Evolutionary conservation across 2,888 invertebrate species (phyloP).

Genomic region (Chrysolina haemoptera): DNA sequence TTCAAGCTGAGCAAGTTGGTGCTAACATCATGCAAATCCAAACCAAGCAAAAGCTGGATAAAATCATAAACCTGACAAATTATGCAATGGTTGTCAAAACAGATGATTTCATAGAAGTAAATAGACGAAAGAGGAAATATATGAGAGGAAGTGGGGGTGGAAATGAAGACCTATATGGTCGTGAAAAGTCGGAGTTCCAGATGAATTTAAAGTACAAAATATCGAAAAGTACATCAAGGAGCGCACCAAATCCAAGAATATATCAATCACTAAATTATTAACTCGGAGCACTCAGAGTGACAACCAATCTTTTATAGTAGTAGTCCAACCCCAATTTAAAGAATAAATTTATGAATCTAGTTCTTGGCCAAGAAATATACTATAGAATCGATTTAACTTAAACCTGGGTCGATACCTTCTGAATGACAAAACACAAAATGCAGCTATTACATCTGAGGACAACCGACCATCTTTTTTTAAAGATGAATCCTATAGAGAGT

Average conservation of each 20-base stretch:
- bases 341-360: slow-evolving; percentile 20
- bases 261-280: neutral
- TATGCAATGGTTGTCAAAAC: slow-evolving; percentile 9
- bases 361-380: slow-evolving; percentile 12
- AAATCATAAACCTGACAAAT: slow-evolving; percentile 12
- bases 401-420: slow-evolving; percentile 17
- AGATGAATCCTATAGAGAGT: neutral
- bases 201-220: slow-evolving; percentile 4
- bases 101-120: neutral
- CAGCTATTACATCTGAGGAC: neutral
- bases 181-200: slow-evolving; percentile 21
- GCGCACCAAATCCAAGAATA: slow-evolving; percentile 20
- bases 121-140: slow-evolving; percentile 6
- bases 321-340: slow-evolving; percentile 19
- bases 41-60: neutral
- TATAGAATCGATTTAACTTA: slow-evolving; percentile 16
- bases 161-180: neutral
- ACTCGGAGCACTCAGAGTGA: slow-evolving; percentile 11
- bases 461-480: slow-evolving; percentile 21
- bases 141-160: slow-evolving; percentile 17
- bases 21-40: slow-evolving; percentile 13
- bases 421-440: slow-evolving; percentile 1
- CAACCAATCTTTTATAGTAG: slow-evolving; percentile 22
- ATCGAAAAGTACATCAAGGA: slow-evolving; percentile 13
- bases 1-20: neutral